phyloP scores from a whole-genome alignment of 2,888 invertebrate genomes.

The Agrilus mali region DNA sequence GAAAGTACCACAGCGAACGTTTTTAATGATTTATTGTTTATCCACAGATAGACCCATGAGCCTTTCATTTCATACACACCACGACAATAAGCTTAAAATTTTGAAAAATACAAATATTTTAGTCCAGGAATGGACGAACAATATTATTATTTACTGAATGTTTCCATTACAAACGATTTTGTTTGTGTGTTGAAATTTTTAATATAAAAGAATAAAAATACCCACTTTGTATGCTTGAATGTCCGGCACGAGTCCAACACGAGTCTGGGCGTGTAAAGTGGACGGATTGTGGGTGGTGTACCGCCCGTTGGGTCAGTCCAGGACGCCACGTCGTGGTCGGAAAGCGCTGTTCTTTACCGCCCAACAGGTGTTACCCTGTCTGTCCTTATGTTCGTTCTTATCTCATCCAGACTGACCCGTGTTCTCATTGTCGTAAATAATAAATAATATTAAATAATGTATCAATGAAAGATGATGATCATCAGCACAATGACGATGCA shows the following conservation, averaged over 20 bases:
- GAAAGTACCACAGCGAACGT: no score
- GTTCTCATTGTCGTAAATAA: conserved; percentile 7
- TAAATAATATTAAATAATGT: conserved; percentile 5
- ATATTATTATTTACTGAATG: no score
- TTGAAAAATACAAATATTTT: no score
- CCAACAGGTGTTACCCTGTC: conserved; percentile 24
- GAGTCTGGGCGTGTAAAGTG: conserved; percentile 17
- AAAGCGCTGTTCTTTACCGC: conserved; percentile 6
- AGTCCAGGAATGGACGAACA: no score
- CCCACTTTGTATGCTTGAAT: neutral
- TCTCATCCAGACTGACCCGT: no score
- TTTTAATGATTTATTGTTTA: no score
- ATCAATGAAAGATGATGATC: neutral
- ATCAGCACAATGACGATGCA: neutral
- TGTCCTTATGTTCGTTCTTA: conserved; percentile 12
- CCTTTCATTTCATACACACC: no score
- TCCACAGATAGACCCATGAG: no score
- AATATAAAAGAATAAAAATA: neutral
- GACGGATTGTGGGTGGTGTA: conserved; percentile 5
- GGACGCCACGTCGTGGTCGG: conserved; percentile 15
- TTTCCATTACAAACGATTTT: no score
- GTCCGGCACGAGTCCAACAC: conserved; percentile 16
- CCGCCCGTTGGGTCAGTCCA: conserved; percentile 20
- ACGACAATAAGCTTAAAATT: no score
- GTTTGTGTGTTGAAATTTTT: no score